phyloP scores from a whole-genome alignment of 2,113 vertebrate genomes.

The Daubentonia madagascariensis region DNA sequence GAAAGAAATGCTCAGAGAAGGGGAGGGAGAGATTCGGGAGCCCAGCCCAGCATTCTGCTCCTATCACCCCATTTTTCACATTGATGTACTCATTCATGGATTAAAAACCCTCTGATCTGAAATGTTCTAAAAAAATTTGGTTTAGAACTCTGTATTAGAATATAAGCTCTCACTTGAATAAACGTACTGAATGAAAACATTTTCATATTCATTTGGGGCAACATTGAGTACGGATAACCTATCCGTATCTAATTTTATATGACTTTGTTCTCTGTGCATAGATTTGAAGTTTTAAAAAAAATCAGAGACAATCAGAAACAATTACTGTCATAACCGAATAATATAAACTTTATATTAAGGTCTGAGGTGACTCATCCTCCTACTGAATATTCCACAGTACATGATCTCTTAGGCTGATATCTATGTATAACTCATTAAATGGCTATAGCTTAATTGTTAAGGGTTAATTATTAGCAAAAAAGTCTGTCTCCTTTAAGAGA shows the following conservation, averaged over 20 bases:
- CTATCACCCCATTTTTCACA: neutral
- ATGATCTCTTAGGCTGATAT: neutral
- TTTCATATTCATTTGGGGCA: neutral
- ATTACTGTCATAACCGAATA: conserved; percentile 34
- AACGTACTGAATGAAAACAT: neutral
- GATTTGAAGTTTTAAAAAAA: neutral
- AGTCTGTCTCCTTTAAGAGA: neutral
- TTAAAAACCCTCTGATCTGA: neutral
- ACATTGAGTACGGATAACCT: neutral
- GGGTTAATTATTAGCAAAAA: neutral
- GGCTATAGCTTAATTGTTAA: conserved; percentile 43
- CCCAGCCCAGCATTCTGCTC: neutral
- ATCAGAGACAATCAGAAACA: conserved; percentile 22
- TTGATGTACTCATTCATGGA: neutral
- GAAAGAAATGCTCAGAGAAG: neutral
- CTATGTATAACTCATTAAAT: conserved; percentile 14
- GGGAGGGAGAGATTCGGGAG: neutral
- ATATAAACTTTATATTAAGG: conserved; percentile 48
- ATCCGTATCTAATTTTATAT: neutral
- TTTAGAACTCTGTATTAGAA: neutral
- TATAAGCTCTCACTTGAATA: neutral
- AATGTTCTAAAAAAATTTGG: neutral
- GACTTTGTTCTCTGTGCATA: neutral
- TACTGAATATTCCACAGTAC: conserved; percentile 1
- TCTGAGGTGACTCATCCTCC: conserved; percentile 39